Base-by-base conservation (phyloP, 2,113 vertebrate genomes). In the Atrichornis clamosus region DNA sequence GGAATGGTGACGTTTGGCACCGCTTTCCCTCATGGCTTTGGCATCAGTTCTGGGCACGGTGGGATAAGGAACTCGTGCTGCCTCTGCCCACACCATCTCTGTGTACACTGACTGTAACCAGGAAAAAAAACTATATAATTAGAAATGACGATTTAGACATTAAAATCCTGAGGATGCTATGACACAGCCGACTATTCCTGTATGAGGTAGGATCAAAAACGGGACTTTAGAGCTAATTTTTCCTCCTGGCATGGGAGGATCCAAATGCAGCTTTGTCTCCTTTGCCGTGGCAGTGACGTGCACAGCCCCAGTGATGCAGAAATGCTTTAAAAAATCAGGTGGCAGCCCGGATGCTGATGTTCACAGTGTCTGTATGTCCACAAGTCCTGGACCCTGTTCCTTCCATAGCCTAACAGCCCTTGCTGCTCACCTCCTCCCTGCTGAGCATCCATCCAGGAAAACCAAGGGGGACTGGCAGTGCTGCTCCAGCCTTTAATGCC, bases 51-150 rank as follows among this genome's bases (percentile, higher is more conserved):
- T 50, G 64, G 70, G 18, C 69, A 60, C 15, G 30, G n/a, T 1
- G 24, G 74, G 65, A 22, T 39, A 18, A 74, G 89, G 82, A 68
- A 41, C 75, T 69, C 41, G 3, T 7, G 58, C 59, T 58, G 83
- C 28, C 42, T 76, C 87, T 96, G 86, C 96, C 96, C 93, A 89
- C 91, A 1, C 52, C n/a, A 4, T 72, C 72, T 50, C 93, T 72
- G 39, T 23, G 19, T 52, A 27, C 8, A 6, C 52, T 72, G 94
- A 12, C 39, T 84, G 74, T 20, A 59, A 28, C 49, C 65, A 49
- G 67, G 49, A 70, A 86, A 52, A 58, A 37, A 77, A 39, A 85
- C 15, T 22, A 11, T 72, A 33, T 46, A 89, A 89, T 93, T 95
- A 90, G 33, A 90, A 64, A 37, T 6, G 79, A 69, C 53, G 89